Conservation (phyloP, 2,113 vertebrate genomes). For the Oceanites oceanicus region DNA sequence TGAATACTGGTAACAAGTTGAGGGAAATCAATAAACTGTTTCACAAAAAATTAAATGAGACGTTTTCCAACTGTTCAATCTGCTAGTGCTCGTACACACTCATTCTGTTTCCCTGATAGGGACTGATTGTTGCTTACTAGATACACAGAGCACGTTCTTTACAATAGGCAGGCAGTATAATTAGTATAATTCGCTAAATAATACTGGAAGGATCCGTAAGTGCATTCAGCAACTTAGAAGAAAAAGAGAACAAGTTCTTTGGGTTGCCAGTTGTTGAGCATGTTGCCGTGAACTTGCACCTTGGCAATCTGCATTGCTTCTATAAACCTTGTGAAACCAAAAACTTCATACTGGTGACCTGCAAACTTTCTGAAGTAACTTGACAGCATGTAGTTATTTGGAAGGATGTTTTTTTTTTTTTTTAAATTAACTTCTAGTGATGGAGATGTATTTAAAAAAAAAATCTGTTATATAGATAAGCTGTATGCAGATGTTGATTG, state of each 20-base stretch:
- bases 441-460: background rate
- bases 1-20: background rate
- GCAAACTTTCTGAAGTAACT: background rate
- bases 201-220: background rate
- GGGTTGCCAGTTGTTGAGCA: background rate
- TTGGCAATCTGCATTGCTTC: fast-evolving
- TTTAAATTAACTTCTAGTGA: background rate
- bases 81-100: background rate
- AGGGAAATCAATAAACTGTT: background rate
- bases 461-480: background rate
- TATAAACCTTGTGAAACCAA: background rate
- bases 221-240: background rate
- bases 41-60: background rate
- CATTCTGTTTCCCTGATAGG: background rate
- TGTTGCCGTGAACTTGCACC: background rate
- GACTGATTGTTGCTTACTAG: background rate
- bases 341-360: background rate
- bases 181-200: background rate
- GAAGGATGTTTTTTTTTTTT: background rate
- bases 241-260: background rate
- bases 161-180: background rate
- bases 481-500: background rate
- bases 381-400: background rate
- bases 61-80: background rate
- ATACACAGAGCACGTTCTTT: background rate